These are phyloP conservation scores for Scrobipalpa atriplicella DNA, from an alignment of 2,888 invertebrate species.

Conservation along the genomic window DNA sequence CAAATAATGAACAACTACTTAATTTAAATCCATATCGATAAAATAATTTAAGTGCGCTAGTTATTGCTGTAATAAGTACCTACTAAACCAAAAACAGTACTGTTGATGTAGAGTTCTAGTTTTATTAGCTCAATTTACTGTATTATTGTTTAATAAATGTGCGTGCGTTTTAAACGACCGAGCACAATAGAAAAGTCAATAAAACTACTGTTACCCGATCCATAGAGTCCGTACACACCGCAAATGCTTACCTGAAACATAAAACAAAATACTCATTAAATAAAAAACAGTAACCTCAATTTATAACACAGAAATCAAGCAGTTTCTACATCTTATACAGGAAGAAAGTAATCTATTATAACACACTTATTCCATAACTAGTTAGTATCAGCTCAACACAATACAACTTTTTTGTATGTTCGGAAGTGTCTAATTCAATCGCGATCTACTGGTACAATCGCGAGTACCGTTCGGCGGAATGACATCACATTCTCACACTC, in stretches of 20 bases:
- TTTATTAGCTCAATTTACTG: too few relatives aligned
- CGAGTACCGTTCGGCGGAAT: conserved; percentile 49
- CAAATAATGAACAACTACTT: neutral
- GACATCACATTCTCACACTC: conserved; percentile 42
- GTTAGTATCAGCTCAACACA: too few relatives aligned
- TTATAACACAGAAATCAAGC: neutral
- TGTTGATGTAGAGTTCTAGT: too few relatives aligned
- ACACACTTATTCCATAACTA: neutral
- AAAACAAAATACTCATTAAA: neutral
- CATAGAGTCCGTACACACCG: neutral
- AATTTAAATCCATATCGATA: neutral
- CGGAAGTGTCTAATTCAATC: neutral
- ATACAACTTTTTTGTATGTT: neutral
- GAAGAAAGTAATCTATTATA: neutral
- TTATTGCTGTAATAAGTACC: too few relatives aligned
- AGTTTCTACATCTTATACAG: neutral
- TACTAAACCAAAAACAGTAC: too few relatives aligned
- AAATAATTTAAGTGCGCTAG: too few relatives aligned
- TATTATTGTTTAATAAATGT: too few relatives aligned
- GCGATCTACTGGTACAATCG: conserved; percentile 1
- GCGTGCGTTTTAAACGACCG: too few relatives aligned
- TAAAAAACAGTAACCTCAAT: neutral
- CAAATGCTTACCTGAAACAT: conserved; percentile 19
- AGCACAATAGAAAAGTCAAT: too few relatives aligned
- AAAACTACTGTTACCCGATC: neutral